Evolutionary conservation across 2,888 invertebrate species (phyloP), one percentile per base, ranked within the genome.

Genomic region (Nematopogon swammerdamellus): DNA sequence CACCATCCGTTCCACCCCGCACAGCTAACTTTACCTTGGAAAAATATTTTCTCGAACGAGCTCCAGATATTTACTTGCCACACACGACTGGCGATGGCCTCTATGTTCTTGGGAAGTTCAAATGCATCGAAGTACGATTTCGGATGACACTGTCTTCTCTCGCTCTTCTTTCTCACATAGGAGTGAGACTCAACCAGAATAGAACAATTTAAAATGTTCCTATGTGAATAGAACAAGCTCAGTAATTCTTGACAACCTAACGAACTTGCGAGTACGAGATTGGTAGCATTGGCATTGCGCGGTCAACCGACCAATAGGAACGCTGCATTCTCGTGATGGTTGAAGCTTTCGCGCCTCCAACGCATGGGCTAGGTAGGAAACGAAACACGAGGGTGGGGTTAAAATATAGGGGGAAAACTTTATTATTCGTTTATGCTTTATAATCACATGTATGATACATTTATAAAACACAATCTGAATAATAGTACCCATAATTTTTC

Each of bases 301-400:
- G 67, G 68, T 62, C 60, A 61, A 58, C 61, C 19, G 54, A 55
- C 77, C 76, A 77, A 79, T 77, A 59, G 59, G 51, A 53, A 49
- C 19, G 19, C 11, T 53, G 58, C 56, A 64, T 67, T 66, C 61
- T 60, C 56, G 56, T 70, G 65, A 69, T 64, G n/a, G n/a, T n/a
- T n/a, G 67, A 69, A 68, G 71, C 73, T 74, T 76, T 75, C 71
- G 72, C 76, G 76, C 75, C 50, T 42, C 18, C 18, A 44, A 17
- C 19, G 10, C n/a, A 17, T n/a, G 16, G 18, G 19, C n/a, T n/a
- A n/a, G n/a, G n/a, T n/a, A n/a, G n/a, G n/a, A n/a, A n/a, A n/a
- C n/a, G n/a, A n/a, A n/a, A n/a, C n/a, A n/a, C n/a, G n/a, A n/a
- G 10, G 44, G 43, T 25, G 25, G 4, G 5, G 25, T 25, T 25